Evolutionary conservation across 2,888 invertebrate species (phyloP), one percentile per base, ranked within the genome.

Genomic region (Pogonocherus hispidulus): DNA sequence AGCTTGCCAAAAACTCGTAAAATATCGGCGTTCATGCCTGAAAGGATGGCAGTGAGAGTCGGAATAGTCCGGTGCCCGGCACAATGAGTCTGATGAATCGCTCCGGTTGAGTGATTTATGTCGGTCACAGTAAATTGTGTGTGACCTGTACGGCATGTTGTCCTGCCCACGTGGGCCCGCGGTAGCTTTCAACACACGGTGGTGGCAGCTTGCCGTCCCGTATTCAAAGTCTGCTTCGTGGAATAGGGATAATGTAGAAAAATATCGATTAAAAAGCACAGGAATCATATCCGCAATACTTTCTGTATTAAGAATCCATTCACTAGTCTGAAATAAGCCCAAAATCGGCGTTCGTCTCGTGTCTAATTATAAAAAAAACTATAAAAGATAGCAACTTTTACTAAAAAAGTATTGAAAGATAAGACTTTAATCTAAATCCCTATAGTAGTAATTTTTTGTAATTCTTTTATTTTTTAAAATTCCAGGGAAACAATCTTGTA

Each of bases 1-100:
- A 87, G 86, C 72, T 87, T 89, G 90, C 90, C 90, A 90, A 89
- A 90, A 90, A 89, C 88, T 89, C 88, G 88, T 90, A 88, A 90
- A 90, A 90, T 90, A 90, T 90, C 87, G 89, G 87, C 86, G 85
- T 84, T 84, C 84, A 86, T 86, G 86, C 86, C 85, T 83, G 79
- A 82, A 82, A 82, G 81, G 79, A 79, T 79, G 76, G 80, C 73
- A 69, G 68, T 64, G 69, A 62, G 70, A 59, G 63, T 73, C 67
- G 70, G 69, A 71, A 69, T 66, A 69, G 41, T 41, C 70, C 70
- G 64, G 67, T 70, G 69, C 69, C 63, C 65, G 79, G 79, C 78
- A 83, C 83, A 83, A 83, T 82, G 86, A 85, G 84, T 84, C 87
- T 87, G 85, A 86, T 86, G 85, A 84, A 86, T 86, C 85, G 85